Conservation (phyloP, 1,140 invertebrate species). For the Lethocerus indicus region DNA sequence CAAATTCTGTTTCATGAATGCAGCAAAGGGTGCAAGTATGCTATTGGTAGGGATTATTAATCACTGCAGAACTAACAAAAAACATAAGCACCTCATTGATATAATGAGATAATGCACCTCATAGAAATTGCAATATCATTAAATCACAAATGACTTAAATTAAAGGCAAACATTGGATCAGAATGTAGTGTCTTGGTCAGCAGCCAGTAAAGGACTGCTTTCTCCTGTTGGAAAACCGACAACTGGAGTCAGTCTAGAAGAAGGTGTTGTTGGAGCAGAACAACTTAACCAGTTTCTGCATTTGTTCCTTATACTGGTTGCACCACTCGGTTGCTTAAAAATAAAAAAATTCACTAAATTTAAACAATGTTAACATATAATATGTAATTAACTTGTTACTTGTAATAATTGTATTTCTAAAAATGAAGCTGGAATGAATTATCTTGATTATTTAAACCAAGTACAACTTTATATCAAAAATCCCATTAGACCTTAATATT, state of each 20-base stretch:
- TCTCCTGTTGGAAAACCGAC: constrained; percentile 13
- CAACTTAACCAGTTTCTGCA: constrained; percentile 38
- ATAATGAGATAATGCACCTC: too few species aligned
- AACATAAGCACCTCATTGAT: too few species aligned
- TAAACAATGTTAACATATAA: constrained; percentile 15
- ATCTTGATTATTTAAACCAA: not conserved
- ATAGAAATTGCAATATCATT: too few species aligned
- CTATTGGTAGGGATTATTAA: too few species aligned
- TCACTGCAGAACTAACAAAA: too few species aligned
- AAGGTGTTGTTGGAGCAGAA: constrained; percentile 58
- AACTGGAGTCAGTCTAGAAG: constrained; percentile 14
- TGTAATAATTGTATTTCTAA: constrained; percentile 33
- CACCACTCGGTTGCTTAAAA: constrained; percentile 18
- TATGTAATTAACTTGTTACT: constrained; percentile 13
- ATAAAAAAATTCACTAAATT: constrained; percentile 14
- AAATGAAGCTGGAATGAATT: constrained; percentile 25
- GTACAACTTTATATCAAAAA: not conserved
- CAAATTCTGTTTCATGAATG: too few species aligned
- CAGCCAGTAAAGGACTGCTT: constrained; percentile 15
- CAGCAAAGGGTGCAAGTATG: too few species aligned
- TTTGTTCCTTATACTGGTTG: constrained; percentile 7
- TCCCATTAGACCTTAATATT: constrained; percentile 19
- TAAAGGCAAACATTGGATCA: too few species aligned
- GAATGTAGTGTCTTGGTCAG: constrained; percentile 14
- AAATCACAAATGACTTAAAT: too few species aligned